Evolutionary conservation across 2,888 invertebrate species (phyloP).

Genomic region (Pachycephus smyrnensis): DNA sequence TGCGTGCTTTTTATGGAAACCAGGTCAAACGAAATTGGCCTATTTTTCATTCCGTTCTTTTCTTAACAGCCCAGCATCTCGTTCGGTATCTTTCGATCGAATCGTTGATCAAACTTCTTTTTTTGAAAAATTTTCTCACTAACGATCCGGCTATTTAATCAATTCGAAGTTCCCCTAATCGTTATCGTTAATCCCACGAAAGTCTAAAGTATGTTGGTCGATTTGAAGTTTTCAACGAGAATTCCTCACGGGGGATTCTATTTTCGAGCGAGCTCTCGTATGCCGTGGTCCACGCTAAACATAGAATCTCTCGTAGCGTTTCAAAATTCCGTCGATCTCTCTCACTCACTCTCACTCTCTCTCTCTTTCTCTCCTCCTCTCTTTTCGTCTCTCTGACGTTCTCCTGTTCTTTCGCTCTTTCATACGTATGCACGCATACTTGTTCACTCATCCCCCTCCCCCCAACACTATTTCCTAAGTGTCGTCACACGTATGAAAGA

Average conservation of each 20-base stretch:
- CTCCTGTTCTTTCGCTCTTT: not conserved
- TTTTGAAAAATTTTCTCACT: not conserved
- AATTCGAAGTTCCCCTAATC: not conserved
- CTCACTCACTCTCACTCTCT: not conserved
- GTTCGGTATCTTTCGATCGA: not conserved
- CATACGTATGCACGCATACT: not conserved
- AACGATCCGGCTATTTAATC: not conserved
- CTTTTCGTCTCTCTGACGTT: not conserved
- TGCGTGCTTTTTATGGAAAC: not conserved
- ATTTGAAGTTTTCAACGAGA: constrained; percentile 8
- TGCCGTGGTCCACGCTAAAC: constrained; percentile 50
- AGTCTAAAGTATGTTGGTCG: not conserved
- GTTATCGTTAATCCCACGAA: not conserved
- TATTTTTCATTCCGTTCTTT: constrained; percentile 1
- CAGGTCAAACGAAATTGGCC: not conserved
- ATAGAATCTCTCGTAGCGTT: constrained; percentile 41
- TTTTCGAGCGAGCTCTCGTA: constrained; percentile 59
- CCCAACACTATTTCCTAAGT: not conserved
- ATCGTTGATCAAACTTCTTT: not conserved
- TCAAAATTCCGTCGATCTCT: constrained; percentile 30
- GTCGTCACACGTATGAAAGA: not conserved
- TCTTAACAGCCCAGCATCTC: not conserved
- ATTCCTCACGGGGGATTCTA: constrained; percentile 56
- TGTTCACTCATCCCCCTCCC: not conserved
- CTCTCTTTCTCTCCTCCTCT: not conserved